Base-by-base conservation (phyloP, 2,797 vertebrate species). In the Bryconaethiops microstoma region DNA sequence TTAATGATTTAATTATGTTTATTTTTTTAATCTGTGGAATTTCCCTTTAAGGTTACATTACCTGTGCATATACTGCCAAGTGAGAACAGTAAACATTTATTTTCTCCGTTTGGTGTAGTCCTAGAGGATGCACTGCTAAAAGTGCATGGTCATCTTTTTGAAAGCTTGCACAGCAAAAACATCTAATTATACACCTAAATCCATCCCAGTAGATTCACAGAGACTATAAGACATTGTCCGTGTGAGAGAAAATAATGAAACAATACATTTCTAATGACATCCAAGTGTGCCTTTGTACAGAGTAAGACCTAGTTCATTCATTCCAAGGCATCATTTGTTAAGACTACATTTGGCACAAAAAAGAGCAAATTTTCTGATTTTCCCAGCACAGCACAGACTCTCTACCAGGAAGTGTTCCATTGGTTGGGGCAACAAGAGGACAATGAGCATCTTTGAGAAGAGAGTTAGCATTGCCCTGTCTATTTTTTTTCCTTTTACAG, bases 371-470 rank as follows among this genome's bases (percentile, higher is more conserved):
- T 68, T 78, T 76, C 55, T 80, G 67, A 80, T 67, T 74, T 17
- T 77, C 76, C 14, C 74, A 71, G 25, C 67, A 57, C 59, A 82
- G 73, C 76, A 74, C 77, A 67, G 74, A 62, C 71, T 10, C 63
- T 87, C 80, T 74, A 74, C 88, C 88, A 93, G 90, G 87, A 94
- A 94, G 92, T 89, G 89, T 92, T 91, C 91, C 88, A 87, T 84
- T 70, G 79, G 77, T 92, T 88, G 89, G 91, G 89, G 89, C 89
- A 92, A 90, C 88, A 88, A 70, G 78, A 87, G 88, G 88, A 94
- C 93, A 95, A 95, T 95, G 94, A 90, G 86, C 90, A 92, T 90
- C 91, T 94, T 94, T 92, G 83, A 91, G 88, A 88, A 90, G 87
- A 86, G 62, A 82, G 76, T 63, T 67, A 39, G 63, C 63, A 65